Percentiles rank a stretch among this genome's conserved stretches.
These are phyloP conservation scores for Callipepla squamata DNA, from an alignment of 2,113 vertebrate species.

Conservation along the genomic window DNA sequence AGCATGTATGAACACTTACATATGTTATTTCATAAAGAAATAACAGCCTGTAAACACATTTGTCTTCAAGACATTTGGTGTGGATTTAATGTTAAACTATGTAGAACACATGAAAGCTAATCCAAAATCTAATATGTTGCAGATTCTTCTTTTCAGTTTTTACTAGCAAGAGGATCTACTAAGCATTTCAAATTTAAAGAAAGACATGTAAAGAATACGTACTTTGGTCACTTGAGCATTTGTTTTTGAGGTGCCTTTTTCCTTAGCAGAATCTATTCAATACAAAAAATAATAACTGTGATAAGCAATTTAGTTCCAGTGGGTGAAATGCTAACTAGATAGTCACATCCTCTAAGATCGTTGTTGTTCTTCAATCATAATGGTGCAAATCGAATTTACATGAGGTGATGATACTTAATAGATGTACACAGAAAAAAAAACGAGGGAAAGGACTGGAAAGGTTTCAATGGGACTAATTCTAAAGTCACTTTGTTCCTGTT, in stretches of 20 bases:
- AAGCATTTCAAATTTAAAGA: background rate
- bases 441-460: background rate
- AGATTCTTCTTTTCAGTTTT: background rate
- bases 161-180: background rate
- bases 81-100: background rate
- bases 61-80: background rate
- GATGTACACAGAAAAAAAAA: background rate
- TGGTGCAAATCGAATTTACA: background rate
- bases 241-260: constrained; percentile 6
- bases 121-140: background rate
- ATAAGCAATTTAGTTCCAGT: background rate
- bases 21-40: background rate
- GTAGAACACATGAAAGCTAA: background rate
- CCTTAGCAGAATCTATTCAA: constrained; percentile 34
- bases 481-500: background rate
- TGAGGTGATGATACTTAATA: background rate
- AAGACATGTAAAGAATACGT: constrained; percentile 46
- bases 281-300: background rate
- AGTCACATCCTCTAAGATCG: background rate
- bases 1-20: background rate
- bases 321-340: background rate
- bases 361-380: background rate
- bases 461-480: background rate
- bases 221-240: constrained; percentile 40
- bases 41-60: background rate